Evolutionary conservation across 1,140 invertebrate genomes (phyloP).

Genomic region (Pteromalus puparum): DNA sequence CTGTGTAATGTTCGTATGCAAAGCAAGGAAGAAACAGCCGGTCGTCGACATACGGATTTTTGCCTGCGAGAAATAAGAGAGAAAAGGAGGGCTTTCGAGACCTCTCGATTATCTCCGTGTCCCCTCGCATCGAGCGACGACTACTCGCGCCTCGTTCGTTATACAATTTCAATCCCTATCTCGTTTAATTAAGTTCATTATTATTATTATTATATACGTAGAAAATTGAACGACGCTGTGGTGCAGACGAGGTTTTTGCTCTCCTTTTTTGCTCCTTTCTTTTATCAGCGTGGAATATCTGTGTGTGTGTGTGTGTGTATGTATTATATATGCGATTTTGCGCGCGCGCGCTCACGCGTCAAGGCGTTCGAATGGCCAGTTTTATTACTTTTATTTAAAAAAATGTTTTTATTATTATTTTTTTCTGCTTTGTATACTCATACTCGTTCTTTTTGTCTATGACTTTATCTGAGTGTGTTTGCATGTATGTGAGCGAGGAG

Average conservation of each 20-base stretch:
- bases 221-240: constrained; percentile 40
- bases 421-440: not conserved
- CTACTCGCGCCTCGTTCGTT: not conserved
- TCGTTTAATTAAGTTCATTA: constrained; percentile 12
- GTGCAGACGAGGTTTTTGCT: not conserved
- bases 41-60: not conserved
- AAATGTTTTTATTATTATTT: not conserved
- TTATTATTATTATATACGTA: constrained; percentile 12
- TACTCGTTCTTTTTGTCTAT: not conserved
- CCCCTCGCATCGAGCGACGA: not conserved
- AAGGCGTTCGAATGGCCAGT: constrained; percentile 4
- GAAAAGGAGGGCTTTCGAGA: constrained; percentile 14
- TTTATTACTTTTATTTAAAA: constrained; percentile 6
- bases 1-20: not conserved
- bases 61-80: not conserved
- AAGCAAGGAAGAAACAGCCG: not conserved
- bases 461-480: not conserved
- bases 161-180: constrained; percentile 10
- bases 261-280: not conserved
- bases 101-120: not conserved
- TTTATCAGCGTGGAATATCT: not conserved
- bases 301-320: not conserved
- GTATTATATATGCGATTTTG: not conserved
- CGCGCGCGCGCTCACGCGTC: not conserved
- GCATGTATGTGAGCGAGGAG: not conserved